phyloP scores from a whole-genome alignment of 2,888 invertebrate species.

The Dusona sp. region DNA sequence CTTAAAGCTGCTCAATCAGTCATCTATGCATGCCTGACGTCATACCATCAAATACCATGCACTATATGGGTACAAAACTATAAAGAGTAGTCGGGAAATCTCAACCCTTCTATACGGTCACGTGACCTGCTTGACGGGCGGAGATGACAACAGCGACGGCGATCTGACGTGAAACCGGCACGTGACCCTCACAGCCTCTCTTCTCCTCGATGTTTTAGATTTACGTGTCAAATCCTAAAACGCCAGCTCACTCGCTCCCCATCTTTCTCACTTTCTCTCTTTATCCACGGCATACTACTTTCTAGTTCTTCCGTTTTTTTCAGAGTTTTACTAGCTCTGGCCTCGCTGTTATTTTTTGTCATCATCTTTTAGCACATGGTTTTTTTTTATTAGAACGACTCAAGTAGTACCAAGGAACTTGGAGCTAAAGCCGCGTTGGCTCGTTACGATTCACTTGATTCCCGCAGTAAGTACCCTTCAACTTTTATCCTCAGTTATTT shows the following conservation, averaged over 20 bases:
- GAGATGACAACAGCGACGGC: constrained; percentile 67
- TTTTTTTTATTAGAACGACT: background rate
- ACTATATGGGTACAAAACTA: constrained; percentile 29
- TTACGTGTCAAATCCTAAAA: constrained; percentile 84
- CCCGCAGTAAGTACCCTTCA: constrained; percentile 23
- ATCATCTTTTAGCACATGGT: constrained; percentile 14
- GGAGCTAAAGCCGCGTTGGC: constrained; percentile 17
- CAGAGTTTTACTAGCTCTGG: background rate
- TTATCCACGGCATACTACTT: constrained; percentile 49
- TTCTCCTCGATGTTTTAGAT: constrained; percentile 79
- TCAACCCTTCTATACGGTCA: constrained; percentile 84
- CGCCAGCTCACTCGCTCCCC: constrained; percentile 65
- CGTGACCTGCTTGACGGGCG: constrained; percentile 81
- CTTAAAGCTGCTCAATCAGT: constrained; percentile 83
- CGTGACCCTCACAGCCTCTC: constrained; percentile 74
- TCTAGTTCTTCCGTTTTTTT: constrained; percentile 45
- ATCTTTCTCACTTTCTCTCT: constrained; percentile 47
- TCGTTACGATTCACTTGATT: constrained; percentile 51
- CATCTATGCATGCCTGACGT: constrained; percentile 70
- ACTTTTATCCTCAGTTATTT: constrained; percentile 43
- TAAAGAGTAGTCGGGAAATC: constrained; percentile 76
- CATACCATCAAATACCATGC: constrained; percentile 40
- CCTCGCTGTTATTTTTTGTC: constrained; percentile 60
- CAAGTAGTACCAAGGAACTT: constrained; percentile 30
- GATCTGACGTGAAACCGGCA: constrained; percentile 74